Conservation (phyloP, 2,888 invertebrate genomes). For the Amiota minor region DNA sequence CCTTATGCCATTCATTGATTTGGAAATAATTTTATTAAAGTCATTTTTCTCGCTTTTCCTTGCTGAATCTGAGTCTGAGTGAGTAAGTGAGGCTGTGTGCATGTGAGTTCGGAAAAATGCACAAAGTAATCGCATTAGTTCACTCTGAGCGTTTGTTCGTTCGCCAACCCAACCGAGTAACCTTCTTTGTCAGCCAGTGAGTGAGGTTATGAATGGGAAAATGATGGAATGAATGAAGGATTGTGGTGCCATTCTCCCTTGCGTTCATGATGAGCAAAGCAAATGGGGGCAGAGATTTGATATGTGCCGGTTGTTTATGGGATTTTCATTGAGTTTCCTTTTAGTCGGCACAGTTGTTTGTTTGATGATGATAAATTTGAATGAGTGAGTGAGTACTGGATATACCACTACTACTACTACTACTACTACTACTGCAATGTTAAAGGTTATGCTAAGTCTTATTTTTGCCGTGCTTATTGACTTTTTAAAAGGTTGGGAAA, state of each 20-base stretch:
- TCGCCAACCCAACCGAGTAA: too few relatives aligned
- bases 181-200: too few relatives aligned
- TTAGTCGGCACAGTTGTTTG: neutral
- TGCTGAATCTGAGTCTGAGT: neutral
- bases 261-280: conserved; percentile 29
- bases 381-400: neutral
- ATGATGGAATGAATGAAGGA: too few relatives aligned
- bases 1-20: conserved; percentile 65
- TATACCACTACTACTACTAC: too few relatives aligned
- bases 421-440: conserved; percentile 25
- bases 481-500: conserved; percentile 51
- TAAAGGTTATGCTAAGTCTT: conserved; percentile 54
- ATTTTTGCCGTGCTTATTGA: conserved; percentile 49
- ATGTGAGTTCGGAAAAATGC: conserved; percentile 52
- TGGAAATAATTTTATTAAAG: conserved; percentile 69
- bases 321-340: neutral
- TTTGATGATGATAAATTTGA: conserved; percentile 4
- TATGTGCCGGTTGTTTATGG: conserved; percentile 12
- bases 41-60: conserved; percentile 39
- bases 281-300: neutral
- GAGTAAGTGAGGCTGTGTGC: neutral
- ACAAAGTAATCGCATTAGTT: conserved; percentile 59
- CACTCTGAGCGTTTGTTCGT: neutral
- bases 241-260: conserved; percentile 7
- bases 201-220: too few relatives aligned